Conservation (phyloP, 2,888 invertebrate species). For the Ophioninae sp. region DNA sequence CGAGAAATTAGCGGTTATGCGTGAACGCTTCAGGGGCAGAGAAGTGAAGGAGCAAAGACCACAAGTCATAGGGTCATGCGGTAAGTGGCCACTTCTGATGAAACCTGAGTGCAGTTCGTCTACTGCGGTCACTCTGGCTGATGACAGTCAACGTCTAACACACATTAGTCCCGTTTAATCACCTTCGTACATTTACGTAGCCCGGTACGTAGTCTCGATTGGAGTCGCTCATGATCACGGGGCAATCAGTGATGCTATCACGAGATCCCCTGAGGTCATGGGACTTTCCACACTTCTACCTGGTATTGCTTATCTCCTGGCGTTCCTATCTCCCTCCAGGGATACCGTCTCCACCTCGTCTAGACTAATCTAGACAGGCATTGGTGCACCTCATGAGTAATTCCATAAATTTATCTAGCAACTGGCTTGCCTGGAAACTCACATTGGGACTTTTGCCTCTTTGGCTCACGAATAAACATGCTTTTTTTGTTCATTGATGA, state of each 20-base stretch:
- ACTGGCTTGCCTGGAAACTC: not conserved
- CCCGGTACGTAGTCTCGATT: conserved; percentile 47
- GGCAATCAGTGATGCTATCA: conserved; percentile 47
- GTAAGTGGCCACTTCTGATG: conserved; percentile 24
- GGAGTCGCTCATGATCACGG: conserved; percentile 33
- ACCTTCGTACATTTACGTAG: conserved; percentile 49
- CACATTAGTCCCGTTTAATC: conserved; percentile 15
- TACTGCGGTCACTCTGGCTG: not conserved
- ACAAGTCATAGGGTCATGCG: conserved; percentile 3
- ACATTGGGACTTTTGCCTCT: not conserved
- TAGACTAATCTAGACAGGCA: not conserved
- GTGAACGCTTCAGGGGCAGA: not conserved
- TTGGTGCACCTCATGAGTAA: conserved; percentile 24
- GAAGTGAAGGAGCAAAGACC: not conserved
- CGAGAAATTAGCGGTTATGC: not conserved
- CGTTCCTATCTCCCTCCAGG: conserved; percentile 19
- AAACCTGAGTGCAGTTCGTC: conserved; percentile 28
- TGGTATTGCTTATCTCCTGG: conserved; percentile 15
- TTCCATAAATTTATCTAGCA: conserved; percentile 7
- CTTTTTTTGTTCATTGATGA: not conserved
- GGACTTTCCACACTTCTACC: conserved; percentile 27
- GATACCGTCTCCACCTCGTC: not conserved
- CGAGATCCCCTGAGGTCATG: conserved; percentile 43
- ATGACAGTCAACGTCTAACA: not conserved
- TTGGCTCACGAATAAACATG: not conserved